Evolutionary conservation across 2,888 invertebrate genomes (phyloP).

Genomic region (Orthonychiurus folsomi): DNA sequence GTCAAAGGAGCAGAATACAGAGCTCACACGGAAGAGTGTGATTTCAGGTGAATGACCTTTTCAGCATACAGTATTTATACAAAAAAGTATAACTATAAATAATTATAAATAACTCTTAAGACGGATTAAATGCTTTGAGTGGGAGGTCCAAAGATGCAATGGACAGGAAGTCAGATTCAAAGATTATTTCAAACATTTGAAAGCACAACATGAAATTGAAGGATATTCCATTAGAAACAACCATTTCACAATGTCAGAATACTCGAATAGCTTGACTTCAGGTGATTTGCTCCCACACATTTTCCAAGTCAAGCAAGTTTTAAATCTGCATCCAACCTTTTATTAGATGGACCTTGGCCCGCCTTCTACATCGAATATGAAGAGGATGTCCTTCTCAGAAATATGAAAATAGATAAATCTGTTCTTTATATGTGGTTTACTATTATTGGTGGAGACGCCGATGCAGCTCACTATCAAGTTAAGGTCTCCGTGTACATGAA

Average conservation of each 20-base stretch:
- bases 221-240: slow-evolving; percentile 24
- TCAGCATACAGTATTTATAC: background rate
- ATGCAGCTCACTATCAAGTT: slow-evolving; percentile 26
- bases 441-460: slow-evolving; percentile 24
- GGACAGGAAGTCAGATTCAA: slow-evolving; percentile 27
- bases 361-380: slow-evolving; percentile 29
- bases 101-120: too few species aligned
- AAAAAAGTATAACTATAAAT: background rate
- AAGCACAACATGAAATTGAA: slow-evolving; percentile 28
- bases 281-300: slow-evolving; percentile 12
- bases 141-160: slow-evolving; percentile 23
- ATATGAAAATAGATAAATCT: slow-evolving; percentile 29
- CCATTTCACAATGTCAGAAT: slow-evolving; percentile 31
- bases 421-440: slow-evolving; percentile 34
- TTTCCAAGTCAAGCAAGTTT: background rate
- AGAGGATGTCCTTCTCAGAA: slow-evolving; percentile 27
- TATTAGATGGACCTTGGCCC: slow-evolving; percentile 34
- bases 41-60: slow-evolving; percentile 26
- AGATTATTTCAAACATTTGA: slow-evolving; percentile 31
- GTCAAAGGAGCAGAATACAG: slow-evolving; percentile 30
- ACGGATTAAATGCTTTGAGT: slow-evolving; percentile 25
- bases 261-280: slow-evolving; percentile 26
- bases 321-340: background rate
- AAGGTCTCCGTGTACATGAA: slow-evolving; percentile 34
- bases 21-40: slow-evolving; percentile 24